phyloP scores from a whole-genome alignment of 1,140 invertebrate genomes.

The Drosophila tsacasi region DNA sequence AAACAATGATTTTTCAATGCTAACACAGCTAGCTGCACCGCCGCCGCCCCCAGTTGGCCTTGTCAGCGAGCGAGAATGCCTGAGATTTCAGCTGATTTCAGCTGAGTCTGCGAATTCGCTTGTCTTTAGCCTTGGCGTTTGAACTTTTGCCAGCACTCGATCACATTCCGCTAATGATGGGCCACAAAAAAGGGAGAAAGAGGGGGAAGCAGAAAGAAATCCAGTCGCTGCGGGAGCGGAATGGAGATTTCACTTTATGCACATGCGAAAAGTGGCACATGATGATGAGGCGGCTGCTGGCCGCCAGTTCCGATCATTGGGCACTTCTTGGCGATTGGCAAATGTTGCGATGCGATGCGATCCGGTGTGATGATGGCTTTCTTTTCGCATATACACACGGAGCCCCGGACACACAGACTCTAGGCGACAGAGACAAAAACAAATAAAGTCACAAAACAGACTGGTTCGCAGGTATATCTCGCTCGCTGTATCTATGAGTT shows the following conservation, averaged over 20 bases:
- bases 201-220: slow-evolving; percentile 55
- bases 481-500: slow-evolving; percentile 60
- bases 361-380: slow-evolving; percentile 57
- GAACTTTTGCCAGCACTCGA: slow-evolving; percentile 44
- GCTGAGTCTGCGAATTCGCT: slow-evolving; percentile 17
- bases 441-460: slow-evolving; percentile 69
- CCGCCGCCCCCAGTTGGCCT: slow-evolving; percentile 62
- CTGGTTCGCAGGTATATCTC: slow-evolving; percentile 60
- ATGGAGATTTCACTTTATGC: slow-evolving; percentile 78
- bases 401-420: slow-evolving; percentile 35
- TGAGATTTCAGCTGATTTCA: slow-evolving; percentile 10
- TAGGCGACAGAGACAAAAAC: slow-evolving; percentile 73
- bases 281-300: slow-evolving; percentile 69
- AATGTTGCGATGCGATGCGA: slow-evolving; percentile 36
- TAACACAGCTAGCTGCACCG: slow-evolving; percentile 30
- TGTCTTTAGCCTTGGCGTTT: slow-evolving; percentile 41
- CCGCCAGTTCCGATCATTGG: slow-evolving; percentile 74
- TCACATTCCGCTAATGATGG: slow-evolving; percentile 36
- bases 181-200: slow-evolving; percentile 26
- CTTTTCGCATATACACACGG: slow-evolving; percentile 54
- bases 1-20: slow-evolving; percentile 64
- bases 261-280: slow-evolving; percentile 79
- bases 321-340: slow-evolving; percentile 72
- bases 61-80: slow-evolving; percentile 41
- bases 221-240: slow-evolving; percentile 26